Evolutionary conservation across 2,113 vertebrate species (phyloP), one percentile per base, ranked within the genome.

Genomic region (Burhinus oedicnemus): DNA sequence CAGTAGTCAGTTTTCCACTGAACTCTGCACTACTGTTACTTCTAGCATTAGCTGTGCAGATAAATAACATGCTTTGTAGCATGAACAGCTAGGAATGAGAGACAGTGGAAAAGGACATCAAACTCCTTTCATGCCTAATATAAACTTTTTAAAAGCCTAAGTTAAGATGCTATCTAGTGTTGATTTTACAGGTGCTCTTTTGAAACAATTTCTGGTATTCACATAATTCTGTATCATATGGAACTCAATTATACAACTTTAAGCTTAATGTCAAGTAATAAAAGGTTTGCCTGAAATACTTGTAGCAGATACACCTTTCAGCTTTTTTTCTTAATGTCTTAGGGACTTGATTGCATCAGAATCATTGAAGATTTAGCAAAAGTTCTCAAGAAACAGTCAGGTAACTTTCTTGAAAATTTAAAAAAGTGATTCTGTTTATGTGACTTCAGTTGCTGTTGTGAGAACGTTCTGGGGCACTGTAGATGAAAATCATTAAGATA

Each of bases 311-410:
- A 62, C 21, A 91, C 65, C 8, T 71, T 47, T 87, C 22, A 79
- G 3, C 40, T 61, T 79, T 79, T 55, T 93, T 34, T 76, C 69
- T 95, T 94, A 30, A 90, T 97, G 36, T 96, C 81, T 26, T 82
- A 99, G 99, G 98, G 98, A 40, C 96, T 98, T 81, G 98, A 99
- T 92, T 99, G 99, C 92, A 99, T 99, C 96, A 98, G 80, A 86
- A 98, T 99, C 52, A 99, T 99, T 96, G 99, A 99, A 98, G 98
- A 98, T 72, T 97, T 99, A 96, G 99, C 99, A 34, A 98, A 98
- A 97, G 97, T 98, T 74, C 98, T 99, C 71, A 98, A 98, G 97
- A 99, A 99, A 97, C 99, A 99, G 90, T 91, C 98, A 98, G 99
- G 99, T 99, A 97, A 88, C 32, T 93, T 81, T 95, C 32, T 61